These are phyloP conservation scores for Pollachius pollachius DNA, from an alignment of 2,113 vertebrate species.

Conservation along the genomic window DNA sequence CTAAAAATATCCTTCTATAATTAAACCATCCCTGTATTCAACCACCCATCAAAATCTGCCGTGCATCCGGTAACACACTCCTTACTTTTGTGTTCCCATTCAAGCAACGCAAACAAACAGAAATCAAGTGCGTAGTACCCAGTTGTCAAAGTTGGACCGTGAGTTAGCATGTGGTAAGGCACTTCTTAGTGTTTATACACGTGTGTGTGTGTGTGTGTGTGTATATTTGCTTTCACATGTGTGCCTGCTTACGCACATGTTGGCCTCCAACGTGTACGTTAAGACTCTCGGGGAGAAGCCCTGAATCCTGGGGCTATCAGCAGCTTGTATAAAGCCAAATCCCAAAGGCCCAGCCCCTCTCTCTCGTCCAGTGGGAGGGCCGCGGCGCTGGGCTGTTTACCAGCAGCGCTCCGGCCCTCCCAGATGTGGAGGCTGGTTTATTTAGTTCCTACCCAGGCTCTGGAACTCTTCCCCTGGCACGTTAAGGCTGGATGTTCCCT, in stretches of 20 bases:
- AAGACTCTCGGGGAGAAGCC: constrained; percentile 45
- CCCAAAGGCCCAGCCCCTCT: constrained; percentile 22
- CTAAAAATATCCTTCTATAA: too few species aligned
- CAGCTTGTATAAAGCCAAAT: constrained; percentile 42
- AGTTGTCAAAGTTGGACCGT: neutral
- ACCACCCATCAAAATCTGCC: too few species aligned
- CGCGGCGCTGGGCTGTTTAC: constrained; percentile 49
- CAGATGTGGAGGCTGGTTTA: constrained; percentile 67
- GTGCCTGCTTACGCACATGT: constrained; percentile 15
- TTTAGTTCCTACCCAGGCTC: constrained; percentile 58
- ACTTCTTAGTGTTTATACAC: constrained; percentile 10
- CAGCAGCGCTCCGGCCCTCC: constrained; percentile 40
- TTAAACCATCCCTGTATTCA: too few species aligned
- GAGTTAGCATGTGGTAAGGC: neutral
- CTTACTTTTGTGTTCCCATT: too few species aligned
- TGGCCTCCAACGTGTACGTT: neutral
- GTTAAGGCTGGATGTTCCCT: constrained; percentile 56
- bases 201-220: constrained; percentile 16
- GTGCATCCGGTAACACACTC: too few species aligned
- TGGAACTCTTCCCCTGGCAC: constrained; percentile 73
- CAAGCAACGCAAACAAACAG: neutral
- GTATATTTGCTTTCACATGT: constrained; percentile 4
- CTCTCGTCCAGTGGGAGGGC: constrained; percentile 33
- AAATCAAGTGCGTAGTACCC: neutral
- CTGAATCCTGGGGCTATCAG: constrained; percentile 47